Conservation (phyloP, 92 coral and sea anemone genomes). For the Parazoanthus darwini region DNA sequence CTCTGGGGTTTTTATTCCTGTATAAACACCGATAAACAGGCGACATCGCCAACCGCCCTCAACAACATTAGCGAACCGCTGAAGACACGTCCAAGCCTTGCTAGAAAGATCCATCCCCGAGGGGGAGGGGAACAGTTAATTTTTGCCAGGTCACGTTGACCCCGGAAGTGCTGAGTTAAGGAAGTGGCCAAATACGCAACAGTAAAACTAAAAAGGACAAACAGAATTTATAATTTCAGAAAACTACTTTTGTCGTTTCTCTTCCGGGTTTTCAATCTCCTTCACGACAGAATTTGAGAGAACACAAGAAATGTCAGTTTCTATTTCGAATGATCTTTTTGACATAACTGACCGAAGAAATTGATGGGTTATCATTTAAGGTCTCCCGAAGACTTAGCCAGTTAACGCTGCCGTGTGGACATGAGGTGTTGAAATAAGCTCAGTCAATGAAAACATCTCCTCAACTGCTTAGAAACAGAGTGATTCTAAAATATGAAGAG, state of each 20-base stretch:
- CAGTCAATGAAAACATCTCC: neutral
- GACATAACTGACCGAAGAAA: neutral
- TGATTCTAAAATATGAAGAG: neutral
- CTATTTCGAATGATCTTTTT: neutral
- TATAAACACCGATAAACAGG: slow-evolving; percentile 16
- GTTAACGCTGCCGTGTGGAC: neutral
- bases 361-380: neutral
- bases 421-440: neutral
- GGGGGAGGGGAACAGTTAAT: slow-evolving; percentile 21
- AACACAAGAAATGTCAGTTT: neutral
- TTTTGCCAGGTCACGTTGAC: neutral
- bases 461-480: neutral
- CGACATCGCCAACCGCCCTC: slow-evolving; percentile 28
- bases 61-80: neutral
- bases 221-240: neutral
- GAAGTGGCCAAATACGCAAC: neutral
- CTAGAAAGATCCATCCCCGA: slow-evolving; percentile 25
- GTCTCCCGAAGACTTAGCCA: neutral
- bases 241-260: neutral
- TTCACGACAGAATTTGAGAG: neutral
- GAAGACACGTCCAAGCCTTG: neutral
- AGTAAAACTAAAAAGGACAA: neutral
- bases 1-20: slow-evolving; percentile 2
- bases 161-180: slow-evolving; percentile 32
- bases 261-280: slow-evolving; percentile 15